These are phyloP conservation scores for Mesoligia furuncula DNA, from an alignment of 2,888 invertebrate genomes.

Conservation along the genomic window DNA sequence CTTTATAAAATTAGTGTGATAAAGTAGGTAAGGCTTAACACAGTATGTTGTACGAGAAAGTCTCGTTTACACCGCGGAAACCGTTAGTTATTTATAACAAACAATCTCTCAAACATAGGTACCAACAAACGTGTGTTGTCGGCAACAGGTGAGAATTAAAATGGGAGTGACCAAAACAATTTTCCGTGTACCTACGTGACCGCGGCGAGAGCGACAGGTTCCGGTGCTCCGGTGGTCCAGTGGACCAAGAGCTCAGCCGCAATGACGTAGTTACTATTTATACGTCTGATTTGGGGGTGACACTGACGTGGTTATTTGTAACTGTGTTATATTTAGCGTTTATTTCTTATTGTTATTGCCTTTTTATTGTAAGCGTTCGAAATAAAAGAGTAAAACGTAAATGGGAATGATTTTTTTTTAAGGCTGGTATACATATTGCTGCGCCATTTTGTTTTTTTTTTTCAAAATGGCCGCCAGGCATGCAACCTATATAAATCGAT, in stretches of 20 bases:
- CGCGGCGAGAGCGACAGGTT: neutral
- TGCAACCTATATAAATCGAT: too few species aligned
- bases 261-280: conserved; percentile 23
- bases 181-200: conserved; percentile 50
- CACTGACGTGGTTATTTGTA: conserved; percentile 1
- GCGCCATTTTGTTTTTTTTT: too few species aligned
- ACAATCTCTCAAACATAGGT: neutral
- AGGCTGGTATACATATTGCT: too few species aligned
- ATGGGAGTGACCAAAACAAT: conserved; percentile 53
- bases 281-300: neutral
- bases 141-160: conserved; percentile 58
- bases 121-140: conserved; percentile 14
- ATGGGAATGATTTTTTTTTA: too few species aligned
- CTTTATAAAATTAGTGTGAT: too few species aligned
- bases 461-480: too few species aligned
- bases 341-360: too few species aligned
- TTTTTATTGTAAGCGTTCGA: neutral
- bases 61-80: neutral
- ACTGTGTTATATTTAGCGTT: neutral
- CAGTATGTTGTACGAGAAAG: neutral
- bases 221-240: neutral
- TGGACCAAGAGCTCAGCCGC: neutral
- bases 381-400: neutral
- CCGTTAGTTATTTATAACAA: neutral
- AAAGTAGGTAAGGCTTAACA: too few species aligned